A percentile compares a stretch with the other conserved stretches of the same genome.
These are phyloP conservation scores for Nemurella pictetii DNA, from an alignment of 2,888 invertebrate genomes.

Conservation along the genomic window DNA sequence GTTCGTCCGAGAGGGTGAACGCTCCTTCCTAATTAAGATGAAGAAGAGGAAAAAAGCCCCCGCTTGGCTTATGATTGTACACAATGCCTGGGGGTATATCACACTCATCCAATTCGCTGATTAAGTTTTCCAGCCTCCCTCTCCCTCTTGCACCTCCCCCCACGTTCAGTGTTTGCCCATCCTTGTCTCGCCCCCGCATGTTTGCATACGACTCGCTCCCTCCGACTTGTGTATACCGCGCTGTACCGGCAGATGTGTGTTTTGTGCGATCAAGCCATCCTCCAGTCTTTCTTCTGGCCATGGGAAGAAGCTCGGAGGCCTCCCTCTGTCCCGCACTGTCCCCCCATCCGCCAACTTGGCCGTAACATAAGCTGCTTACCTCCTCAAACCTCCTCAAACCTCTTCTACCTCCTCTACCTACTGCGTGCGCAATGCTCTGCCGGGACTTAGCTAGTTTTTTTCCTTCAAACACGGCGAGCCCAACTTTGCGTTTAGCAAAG, in stretches of 20 bases:
- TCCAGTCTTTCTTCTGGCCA: not conserved
- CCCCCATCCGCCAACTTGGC: not conserved
- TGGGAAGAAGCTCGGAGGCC: not conserved
- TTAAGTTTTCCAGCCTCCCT: not conserved
- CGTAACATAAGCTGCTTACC: not conserved
- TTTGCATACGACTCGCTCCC: not conserved
- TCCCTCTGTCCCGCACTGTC: not conserved
- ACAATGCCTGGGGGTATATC: not conserved
- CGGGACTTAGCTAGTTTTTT: not conserved
- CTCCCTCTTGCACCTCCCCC: not conserved
- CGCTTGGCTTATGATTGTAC: not conserved
- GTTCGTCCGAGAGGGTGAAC: too few species aligned
- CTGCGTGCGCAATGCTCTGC: not conserved
- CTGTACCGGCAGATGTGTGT: not conserved
- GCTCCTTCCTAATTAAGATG: too few species aligned
- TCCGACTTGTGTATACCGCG: not conserved
- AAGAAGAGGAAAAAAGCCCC: not conserved
- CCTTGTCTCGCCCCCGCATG: not conserved
- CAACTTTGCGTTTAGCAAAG: not conserved
- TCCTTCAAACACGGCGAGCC: not conserved
- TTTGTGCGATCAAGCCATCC: not conserved
- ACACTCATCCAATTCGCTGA: not conserved
- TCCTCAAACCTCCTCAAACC: too few species aligned
- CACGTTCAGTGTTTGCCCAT: not conserved
- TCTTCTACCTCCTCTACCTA: not conserved